Conservation (phyloP, 1,140 invertebrate species). For the Sitobion miscanthi region DNA sequence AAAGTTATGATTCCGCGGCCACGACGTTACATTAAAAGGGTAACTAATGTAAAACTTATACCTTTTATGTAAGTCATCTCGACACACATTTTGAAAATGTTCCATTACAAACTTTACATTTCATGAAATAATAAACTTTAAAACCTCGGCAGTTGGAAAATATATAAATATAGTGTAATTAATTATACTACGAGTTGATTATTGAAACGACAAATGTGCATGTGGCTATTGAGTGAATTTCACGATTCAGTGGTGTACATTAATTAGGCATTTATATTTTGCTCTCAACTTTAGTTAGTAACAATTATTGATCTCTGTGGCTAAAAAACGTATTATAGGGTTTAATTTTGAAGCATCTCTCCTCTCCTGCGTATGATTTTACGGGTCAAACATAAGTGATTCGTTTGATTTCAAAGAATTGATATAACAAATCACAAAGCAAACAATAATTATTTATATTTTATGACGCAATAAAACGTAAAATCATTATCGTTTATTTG, state of each 20-base stretch:
- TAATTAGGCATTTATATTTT: neutral
- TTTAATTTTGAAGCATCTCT: neutral
- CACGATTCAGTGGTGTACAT: neutral
- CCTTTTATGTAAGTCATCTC: neutral
- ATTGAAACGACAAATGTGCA: neutral
- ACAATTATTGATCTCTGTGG: neutral
- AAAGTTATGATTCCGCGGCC: neutral
- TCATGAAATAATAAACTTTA: neutral
- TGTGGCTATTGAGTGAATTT: neutral
- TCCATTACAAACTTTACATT: neutral
- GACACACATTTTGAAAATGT: neutral
- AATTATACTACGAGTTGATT: neutral
- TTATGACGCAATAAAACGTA: neutral
- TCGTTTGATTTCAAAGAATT: neutral
- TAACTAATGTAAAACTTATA: neutral
- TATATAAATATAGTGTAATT: neutral
- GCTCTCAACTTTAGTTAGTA: neutral
- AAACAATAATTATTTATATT: constrained; percentile 9
- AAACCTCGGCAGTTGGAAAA: neutral
- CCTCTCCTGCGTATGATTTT: neutral
- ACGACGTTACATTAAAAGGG: neutral
- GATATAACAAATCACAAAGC: neutral
- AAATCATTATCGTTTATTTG: constrained; percentile 5
- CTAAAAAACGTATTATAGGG: neutral
- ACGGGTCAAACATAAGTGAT: neutral